Evolutionary conservation across 2,797 vertebrate species (phyloP).

Genomic region (Schizopygopsis pylzovi): DNA sequence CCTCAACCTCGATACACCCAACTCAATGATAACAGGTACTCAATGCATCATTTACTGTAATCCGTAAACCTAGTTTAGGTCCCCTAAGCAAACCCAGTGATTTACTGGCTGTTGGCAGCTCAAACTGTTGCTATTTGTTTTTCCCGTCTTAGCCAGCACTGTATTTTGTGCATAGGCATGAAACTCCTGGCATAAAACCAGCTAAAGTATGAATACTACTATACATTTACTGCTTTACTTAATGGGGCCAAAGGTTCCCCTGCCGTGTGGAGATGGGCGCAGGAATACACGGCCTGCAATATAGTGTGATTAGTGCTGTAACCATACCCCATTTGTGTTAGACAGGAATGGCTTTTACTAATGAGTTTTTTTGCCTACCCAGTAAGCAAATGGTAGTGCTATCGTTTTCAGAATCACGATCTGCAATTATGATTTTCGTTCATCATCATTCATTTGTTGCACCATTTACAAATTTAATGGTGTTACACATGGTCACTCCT

Average conservation of each 20-base stretch:
- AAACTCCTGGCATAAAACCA: slow-evolving; percentile 21
- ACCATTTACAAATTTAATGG: slow-evolving; percentile 8
- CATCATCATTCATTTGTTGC: not conserved
- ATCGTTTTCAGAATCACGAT: not conserved
- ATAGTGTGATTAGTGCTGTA: slow-evolving; percentile 1
- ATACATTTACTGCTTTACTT: slow-evolving; percentile 22
- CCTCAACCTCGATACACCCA: slow-evolving; percentile 97
- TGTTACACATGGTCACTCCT: not conserved
- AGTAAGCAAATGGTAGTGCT: not conserved
- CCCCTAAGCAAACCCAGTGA: not conserved
- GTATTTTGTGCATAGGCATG: not conserved
- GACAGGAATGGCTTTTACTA: not conserved
- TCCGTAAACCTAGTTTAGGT: not conserved
- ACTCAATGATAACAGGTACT: slow-evolving; percentile 94
- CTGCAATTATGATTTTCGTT: not conserved
- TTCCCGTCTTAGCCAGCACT: not conserved
- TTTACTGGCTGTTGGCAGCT: not conserved
- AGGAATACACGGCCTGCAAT: slow-evolving; percentile 6
- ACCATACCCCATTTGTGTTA: slow-evolving; percentile 4
- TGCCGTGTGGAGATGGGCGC: not conserved
- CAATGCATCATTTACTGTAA: not conserved
- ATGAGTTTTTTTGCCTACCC: not conserved
- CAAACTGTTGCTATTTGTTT: slow-evolving; percentile 29
- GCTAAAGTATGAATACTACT: slow-evolving; percentile 25
- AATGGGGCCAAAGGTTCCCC: slow-evolving; percentile 19